Evolutionary conservation across 2,888 invertebrate species (phyloP), one percentile per base, ranked within the genome.

Genomic region (Vandiemenella viatica): DNA sequence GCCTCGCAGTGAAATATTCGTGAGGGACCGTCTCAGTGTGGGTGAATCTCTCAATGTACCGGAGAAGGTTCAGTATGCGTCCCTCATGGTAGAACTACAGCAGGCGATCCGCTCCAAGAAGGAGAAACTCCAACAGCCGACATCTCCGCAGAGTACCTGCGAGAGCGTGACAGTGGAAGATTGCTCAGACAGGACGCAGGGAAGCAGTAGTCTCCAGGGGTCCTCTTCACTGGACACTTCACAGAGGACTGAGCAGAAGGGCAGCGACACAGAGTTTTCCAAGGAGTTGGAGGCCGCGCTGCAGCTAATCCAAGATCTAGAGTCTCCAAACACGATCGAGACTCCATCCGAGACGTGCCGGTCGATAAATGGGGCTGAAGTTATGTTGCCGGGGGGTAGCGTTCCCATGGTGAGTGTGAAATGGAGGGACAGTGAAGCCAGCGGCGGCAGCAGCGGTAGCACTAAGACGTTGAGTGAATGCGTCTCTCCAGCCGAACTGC

Each of bases 241-340:
- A 4, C 53, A 50, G 37, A 51, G 45, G 51, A 53, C 55, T 26
- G 55, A 52, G 32, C 48, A 67, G 53, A 57, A 57, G 37, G 65
- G 63, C 50, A 69, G 68, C 58, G 69, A 70, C 54, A 63, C 67
- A 3, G 69, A 70, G 54, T 69, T 70, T 55, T 68, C 67, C 23
- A 69, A 68, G 55, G 70, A 71, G 56, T 58, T 70, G 46, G 70
- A 70, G 55, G 71, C 70, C 3, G 71, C 69, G 4, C 58, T 70
- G 22, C 69, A 71, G 55, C 57, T 70, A 37, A 70, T 71, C 46
- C 71, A 70, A 57, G 70, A 71, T 56, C 57, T 71, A 51, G 71
- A 70, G 56, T 69, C 69, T 57, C 71, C 71, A 3, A 69, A 68
- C 53, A 69, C 69, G 18, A 63, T 65, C 41, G 69, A 69, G 51